Evolutionary conservation across 1,140 invertebrate genomes (phyloP).

Genomic region (Drosophila parabipectinata): DNA sequence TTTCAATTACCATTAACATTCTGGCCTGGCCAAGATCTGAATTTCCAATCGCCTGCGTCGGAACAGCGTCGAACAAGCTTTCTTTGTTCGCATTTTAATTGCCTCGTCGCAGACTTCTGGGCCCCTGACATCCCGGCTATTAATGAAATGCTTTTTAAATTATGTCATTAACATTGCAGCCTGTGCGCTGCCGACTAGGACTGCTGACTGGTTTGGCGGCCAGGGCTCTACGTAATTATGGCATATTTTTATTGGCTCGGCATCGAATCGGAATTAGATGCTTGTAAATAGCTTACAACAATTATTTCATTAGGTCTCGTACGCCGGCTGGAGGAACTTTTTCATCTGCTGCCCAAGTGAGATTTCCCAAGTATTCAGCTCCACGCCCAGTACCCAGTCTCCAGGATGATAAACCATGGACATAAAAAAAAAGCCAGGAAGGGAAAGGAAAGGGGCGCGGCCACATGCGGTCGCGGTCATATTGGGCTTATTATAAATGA

Average conservation of each 20-base stretch:
- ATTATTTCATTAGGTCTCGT: slow-evolving; percentile 68
- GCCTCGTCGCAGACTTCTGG: slow-evolving; percentile 17
- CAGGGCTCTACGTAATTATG: slow-evolving; percentile 60
- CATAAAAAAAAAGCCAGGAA: neutral
- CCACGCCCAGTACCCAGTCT: neutral
- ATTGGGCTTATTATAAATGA: slow-evolving; percentile 79
- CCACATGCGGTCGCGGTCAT: slow-evolving; percentile 69
- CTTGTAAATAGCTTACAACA: slow-evolving; percentile 72
- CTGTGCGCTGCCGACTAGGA: slow-evolving; percentile 43
- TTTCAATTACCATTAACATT: slow-evolving; percentile 59
- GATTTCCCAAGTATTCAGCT: neutral
- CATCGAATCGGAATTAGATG: slow-evolving; percentile 72
- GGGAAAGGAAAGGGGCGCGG: slow-evolving; percentile 12
- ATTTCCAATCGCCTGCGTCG: slow-evolving; percentile 48
- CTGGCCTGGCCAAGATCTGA: slow-evolving; percentile 45
- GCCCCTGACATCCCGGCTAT: slow-evolving; percentile 52
- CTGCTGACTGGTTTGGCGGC: slow-evolving; percentile 67
- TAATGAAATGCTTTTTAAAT: slow-evolving; percentile 77
- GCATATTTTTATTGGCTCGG: slow-evolving; percentile 72
- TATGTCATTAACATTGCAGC: slow-evolving; percentile 79
- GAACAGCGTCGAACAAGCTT: slow-evolving; percentile 29
- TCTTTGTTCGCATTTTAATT: slow-evolving; percentile 40
- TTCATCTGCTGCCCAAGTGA: neutral
- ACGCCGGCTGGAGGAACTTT: slow-evolving; percentile 6
- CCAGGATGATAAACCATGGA: slow-evolving; percentile 42